Conservation (phyloP, 2,113 vertebrate species). For the Euleptes europaea region DNA sequence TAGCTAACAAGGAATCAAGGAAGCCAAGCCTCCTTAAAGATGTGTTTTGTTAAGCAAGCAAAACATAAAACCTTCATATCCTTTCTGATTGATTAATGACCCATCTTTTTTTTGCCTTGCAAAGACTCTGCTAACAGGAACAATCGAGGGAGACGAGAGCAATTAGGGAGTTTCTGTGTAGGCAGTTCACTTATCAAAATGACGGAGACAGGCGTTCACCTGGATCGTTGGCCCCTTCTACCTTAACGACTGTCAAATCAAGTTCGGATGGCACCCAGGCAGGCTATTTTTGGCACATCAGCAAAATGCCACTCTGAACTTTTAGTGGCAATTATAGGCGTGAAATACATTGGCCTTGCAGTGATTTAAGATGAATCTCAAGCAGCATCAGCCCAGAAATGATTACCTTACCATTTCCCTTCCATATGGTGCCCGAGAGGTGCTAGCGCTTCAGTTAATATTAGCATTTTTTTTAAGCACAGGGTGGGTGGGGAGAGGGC, state of each 20-base stretch:
- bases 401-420: background rate
- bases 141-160: constrained; percentile 63
- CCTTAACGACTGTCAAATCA: constrained; percentile 64
- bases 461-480: constrained; percentile 22
- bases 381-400: constrained; percentile 35
- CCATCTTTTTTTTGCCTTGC: constrained; percentile 68
- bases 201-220: constrained; percentile 63
- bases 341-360: constrained; percentile 44
- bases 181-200: constrained; percentile 69
- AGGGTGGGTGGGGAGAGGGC: constrained; percentile 8
- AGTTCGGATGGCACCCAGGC: constrained; percentile 48
- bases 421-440: background rate
- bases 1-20: constrained; percentile 43
- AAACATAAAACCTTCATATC: constrained; percentile 57
- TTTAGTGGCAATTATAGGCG: constrained; percentile 72
- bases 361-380: constrained; percentile 45
- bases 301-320: constrained; percentile 76
- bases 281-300: constrained; percentile 70
- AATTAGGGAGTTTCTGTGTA: constrained; percentile 69
- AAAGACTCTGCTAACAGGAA: constrained; percentile 56
- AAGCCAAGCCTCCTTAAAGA: constrained; percentile 48
- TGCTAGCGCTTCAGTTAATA: background rate
- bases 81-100: constrained; percentile 70
- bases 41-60: constrained; percentile 70
- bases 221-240: constrained; percentile 62